Conservation (phyloP, 2,888 invertebrate genomes). For the Drosophila limbata region DNA sequence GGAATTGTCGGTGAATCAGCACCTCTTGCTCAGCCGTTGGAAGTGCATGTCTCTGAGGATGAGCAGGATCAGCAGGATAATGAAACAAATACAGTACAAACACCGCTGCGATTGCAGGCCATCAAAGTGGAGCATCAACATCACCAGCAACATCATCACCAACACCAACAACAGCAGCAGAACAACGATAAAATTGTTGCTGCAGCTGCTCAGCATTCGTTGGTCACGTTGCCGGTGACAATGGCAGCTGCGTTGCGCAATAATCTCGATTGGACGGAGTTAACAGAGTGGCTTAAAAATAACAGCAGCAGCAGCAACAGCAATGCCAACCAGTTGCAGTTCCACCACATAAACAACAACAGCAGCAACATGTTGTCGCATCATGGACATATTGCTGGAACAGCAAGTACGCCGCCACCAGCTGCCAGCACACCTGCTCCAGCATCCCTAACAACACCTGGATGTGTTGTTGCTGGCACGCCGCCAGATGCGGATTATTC, state of each 20-base stretch:
- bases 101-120: conserved; percentile 61
- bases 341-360: conserved; percentile 33
- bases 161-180: conserved; percentile 19
- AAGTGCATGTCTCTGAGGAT: conserved; percentile 70
- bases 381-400: conserved; percentile 9
- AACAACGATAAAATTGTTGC: conserved; percentile 40
- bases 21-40: conserved; percentile 29
- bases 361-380: conserved; percentile 26
- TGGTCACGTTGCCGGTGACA: conserved; percentile 53
- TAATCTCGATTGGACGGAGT: conserved; percentile 76
- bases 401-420: conserved; percentile 29
- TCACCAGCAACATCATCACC: conserved; percentile 17
- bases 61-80: conserved; percentile 54
- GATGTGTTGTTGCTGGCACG: background rate
- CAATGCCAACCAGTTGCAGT: conserved; percentile 40
- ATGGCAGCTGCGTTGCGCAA: conserved; percentile 58
- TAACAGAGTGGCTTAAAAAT: conserved; percentile 81
- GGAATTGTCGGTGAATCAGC: conserved; percentile 24
- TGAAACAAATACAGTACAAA: background rate
- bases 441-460: conserved; percentile 6
- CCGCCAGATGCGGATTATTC: conserved; percentile 82
- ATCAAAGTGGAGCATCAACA: conserved; percentile 66
- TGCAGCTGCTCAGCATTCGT: conserved; percentile 52
- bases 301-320: conserved; percentile 63
- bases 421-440: conserved; percentile 33